Conservation (phyloP, 2,113 vertebrate genomes). For the Malurus alboscapulatus region DNA sequence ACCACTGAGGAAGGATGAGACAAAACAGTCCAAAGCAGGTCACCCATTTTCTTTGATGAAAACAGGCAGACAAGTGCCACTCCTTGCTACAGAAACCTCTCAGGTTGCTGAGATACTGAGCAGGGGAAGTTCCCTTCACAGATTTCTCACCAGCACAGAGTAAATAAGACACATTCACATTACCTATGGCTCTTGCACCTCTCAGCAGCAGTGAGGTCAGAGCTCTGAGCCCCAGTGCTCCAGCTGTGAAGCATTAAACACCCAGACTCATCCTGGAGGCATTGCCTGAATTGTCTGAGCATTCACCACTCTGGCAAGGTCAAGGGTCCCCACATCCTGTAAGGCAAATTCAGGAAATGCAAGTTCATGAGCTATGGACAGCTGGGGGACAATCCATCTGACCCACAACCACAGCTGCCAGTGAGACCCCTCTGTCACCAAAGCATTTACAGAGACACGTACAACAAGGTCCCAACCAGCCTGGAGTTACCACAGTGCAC, state of each 20-base stretch:
- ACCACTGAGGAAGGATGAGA: neutral
- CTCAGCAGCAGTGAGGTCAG: neutral
- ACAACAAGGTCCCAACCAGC: neutral
- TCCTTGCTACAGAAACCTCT: neutral
- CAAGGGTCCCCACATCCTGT: neutral
- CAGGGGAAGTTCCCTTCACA: neutral
- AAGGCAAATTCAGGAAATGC: neutral
- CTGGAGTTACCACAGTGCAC: neutral
- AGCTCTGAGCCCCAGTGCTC: fast-evolving
- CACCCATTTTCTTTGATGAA: neutral
- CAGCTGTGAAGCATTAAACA: neutral
- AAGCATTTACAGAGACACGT: neutral
- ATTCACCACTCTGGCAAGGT: neutral
- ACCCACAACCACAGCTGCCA: neutral
- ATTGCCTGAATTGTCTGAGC: neutral
- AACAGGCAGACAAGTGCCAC: fast-evolving
- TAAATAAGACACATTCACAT: neutral
- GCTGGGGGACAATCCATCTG: neutral
- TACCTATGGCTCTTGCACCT: neutral
- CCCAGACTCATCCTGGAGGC: neutral
- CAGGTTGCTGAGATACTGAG: neutral
- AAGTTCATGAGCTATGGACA: neutral
- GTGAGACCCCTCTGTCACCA: neutral
- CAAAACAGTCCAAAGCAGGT: neutral
- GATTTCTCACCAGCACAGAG: neutral